Percentiles rank a stretch among this genome's conserved stretches.
phyloP scores from a whole-genome alignment of 2,113 vertebrate genomes.

The Henicopernis longicauda region DNA sequence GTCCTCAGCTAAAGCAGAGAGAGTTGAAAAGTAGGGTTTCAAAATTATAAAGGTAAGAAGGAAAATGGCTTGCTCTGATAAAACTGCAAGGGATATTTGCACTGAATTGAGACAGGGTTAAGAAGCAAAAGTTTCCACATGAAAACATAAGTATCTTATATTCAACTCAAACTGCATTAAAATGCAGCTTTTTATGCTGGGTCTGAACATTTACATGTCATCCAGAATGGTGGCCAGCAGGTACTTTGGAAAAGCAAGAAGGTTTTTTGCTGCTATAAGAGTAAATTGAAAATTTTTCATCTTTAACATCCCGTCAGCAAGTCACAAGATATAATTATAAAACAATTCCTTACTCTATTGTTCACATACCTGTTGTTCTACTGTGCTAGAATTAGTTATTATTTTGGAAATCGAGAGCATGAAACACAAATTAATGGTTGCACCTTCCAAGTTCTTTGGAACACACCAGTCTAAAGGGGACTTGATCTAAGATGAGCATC shows the following conservation, averaged over 20 bases:
- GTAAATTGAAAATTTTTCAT: background rate
- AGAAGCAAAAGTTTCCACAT: background rate
- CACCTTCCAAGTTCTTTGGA: background rate
- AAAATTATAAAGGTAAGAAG: background rate
- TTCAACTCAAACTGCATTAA: background rate
- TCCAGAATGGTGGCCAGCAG: background rate
- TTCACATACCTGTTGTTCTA: background rate
- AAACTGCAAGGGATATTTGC: background rate
- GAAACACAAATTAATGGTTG: background rate
- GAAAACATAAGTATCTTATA: background rate
- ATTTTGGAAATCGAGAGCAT: background rate
- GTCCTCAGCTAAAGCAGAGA: background rate
- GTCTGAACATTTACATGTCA: background rate
- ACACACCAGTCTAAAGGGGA: background rate
- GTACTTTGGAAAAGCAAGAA: background rate
- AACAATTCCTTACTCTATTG: background rate
- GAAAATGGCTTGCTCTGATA: background rate
- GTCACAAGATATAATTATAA: background rate
- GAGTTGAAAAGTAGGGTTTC: background rate
- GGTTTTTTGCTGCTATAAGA: background rate
- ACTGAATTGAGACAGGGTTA: background rate
- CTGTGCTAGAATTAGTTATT: background rate
- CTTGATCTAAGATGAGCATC: background rate
- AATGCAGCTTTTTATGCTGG: background rate
- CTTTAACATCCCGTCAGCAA: background rate